Evolutionary conservation across 2,888 invertebrate genomes (phyloP), one percentile per base, ranked within the genome.

Genomic region (Allacma fusca): DNA sequence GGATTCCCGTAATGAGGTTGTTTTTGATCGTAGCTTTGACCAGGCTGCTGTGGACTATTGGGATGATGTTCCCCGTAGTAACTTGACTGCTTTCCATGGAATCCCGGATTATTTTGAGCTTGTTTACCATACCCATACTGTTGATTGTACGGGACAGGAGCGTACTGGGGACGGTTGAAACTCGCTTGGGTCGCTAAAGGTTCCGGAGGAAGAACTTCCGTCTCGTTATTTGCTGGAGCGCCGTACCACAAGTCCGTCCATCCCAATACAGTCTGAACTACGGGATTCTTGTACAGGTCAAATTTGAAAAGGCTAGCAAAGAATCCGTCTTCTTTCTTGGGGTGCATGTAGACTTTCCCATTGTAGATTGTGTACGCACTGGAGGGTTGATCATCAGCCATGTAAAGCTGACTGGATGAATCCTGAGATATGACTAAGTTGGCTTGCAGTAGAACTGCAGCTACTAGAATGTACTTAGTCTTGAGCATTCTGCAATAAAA

Each of bases 311-410:
- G 23, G 23, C 26, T 40, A 0, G 24, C 16, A 50, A 64, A 64
- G 9, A 28, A 28, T 19, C 43, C 64, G 16, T 57, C 40, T 16
- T 72, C 67, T 12, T 77, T 72, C 40, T 77, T 71, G 23, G 72
- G 72, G 26, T 71, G 71, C 40, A 28, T 1, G 72, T 67, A 72
- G 4, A 72, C 57, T 72, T 77, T 62, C 16, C 77, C 77, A 44
- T 77, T 77, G 72, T 72, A 71, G n/a, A 77, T 64, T 21, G 77
- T 71, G 65, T 71, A 77, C 0, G 72, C 23, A 28, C 69, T 68
- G 19, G 65, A 9, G 16, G 74, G 74, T 67, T 72, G 71, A 13
- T 70, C 77, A 9, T 77, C 72, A 13, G 72, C 50, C 50, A 34
- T 34, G 9, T 2, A 50, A 1, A 19, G 5, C 19, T 50, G 50